Evolutionary conservation across 2,888 invertebrate genomes (phyloP), one percentile per base, ranked within the genome.

Genomic region (Philhelius pedissequus): DNA sequence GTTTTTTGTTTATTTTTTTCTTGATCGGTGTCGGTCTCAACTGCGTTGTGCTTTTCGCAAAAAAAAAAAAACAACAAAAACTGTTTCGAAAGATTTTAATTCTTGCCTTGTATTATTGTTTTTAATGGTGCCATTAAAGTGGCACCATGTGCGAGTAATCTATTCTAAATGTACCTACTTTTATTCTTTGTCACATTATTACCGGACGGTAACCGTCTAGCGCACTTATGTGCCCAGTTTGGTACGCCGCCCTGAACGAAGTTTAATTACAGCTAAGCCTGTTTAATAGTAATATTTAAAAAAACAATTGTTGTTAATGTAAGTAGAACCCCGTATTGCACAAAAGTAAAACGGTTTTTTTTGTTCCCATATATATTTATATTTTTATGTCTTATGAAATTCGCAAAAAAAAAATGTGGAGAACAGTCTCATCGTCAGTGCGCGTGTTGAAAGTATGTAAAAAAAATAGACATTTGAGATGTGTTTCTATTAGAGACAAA

Each of bases 181-280:
- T 71, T 71, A 32, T 22, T 60, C 6, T 50, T 45, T 38, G 30
- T 45, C 62, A 73, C 30, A 38, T 81, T 75, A 62, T 35, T 81
- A 82, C 82, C 77, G 78, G 82, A 78, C 73, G 78, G 78, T 62
- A 58, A 73, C 54, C 45, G 73, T 62, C 43, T 73, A 50, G 60
- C 27, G 40, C 45, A 32, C 32, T 64, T 40, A n/a, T 50, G 52
- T 64, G 60, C 13, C 22, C 25, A 30, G 43, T 25, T 68, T 43
- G 22, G 48, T 35, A 73, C 64, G 62, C 78, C 78, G 50, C 71
- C 71, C 66, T 38, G 78, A 22, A n/a, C 60, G 60, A 62, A 73
- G 68, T 78, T 62, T 62, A 81, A 71, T 66, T 35, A 45, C 70
- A 66, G 43, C 66, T 20, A 35, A 35, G 43, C 27, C 69, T 69